Evolutionary conservation across 2,113 vertebrate genomes (phyloP).

Genomic region (Regulus satrapa): DNA sequence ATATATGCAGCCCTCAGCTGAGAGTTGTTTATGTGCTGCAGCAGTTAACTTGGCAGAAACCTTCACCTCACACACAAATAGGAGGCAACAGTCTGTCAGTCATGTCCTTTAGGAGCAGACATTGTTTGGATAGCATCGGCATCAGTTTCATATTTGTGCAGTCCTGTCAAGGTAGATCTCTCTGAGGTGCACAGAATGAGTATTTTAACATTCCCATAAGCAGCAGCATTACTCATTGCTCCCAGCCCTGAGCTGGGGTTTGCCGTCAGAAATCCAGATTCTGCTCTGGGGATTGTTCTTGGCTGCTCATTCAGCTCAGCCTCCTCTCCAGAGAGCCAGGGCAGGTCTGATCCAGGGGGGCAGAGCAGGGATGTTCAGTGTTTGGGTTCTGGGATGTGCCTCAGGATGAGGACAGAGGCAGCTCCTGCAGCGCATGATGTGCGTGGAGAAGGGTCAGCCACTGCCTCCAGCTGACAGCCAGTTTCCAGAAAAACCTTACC

Average conservation of each 20-base stretch:
- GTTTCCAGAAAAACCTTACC: background rate
- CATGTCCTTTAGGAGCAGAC: background rate
- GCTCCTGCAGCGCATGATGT: background rate
- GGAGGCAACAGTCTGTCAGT: constrained; percentile 5
- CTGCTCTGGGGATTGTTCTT: background rate
- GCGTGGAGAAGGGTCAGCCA: background rate
- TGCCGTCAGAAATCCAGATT: background rate
- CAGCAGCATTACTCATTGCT: background rate
- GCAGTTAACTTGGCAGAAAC: background rate
- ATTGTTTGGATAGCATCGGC: background rate
- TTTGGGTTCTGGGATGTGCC: background rate
- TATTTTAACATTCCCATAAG: background rate
- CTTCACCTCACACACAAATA: background rate
- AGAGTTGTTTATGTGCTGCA: background rate
- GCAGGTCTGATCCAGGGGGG: background rate
- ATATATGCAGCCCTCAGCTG: background rate
- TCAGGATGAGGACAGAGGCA: background rate
- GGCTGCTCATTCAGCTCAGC: background rate
- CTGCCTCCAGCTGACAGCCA: background rate
- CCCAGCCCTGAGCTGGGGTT: background rate
- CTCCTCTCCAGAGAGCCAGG: background rate
- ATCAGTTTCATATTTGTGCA: background rate
- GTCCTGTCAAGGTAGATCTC: background rate
- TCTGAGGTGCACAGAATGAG: background rate
- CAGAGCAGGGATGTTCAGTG: background rate